Evolutionary conservation across 2,888 invertebrate species (phyloP), one percentile per base, ranked within the genome.

Genomic region (Cataglyphis altisquamis): DNA sequence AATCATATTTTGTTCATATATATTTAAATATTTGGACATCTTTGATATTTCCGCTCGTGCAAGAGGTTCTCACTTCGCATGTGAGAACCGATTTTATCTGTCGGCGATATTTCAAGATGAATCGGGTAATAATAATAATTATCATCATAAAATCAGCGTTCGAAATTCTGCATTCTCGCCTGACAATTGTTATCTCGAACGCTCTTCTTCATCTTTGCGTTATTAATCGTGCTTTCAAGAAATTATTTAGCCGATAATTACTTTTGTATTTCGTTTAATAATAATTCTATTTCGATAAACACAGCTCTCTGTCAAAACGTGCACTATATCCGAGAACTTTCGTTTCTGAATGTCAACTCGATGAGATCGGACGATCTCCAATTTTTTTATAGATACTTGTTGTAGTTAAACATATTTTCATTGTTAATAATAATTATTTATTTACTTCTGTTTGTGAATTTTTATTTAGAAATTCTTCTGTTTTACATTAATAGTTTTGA

Each of bases 61-160:
- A 15, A 41, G n/a, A 45, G 8, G 3, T 10, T 41, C 29, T 74
- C 29, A 1, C 25, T 25, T 25, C 25, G 25, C 67, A 75, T 83
- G 83, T 74, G 85, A 67, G 41, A 86, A 74, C 45, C 70, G 75
- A 84, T 87, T 63, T 80, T 87, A 87, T 87, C 87, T 48, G 57
- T 45, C 64, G 45, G 6, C 82, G 70, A 87, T 85, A 73, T 82
- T 85, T 82, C 55, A 74, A 36, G 45, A n/a, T 9, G 52, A 39
- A 41, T 48, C 78, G 45, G n/a, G 25, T 29, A 18, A 52, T 39
- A 63, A 77, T 84, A 82, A 87, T 87, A 25, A 25, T 25, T 83
- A 85, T 60, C 41, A 48, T 48, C 8, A 10, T 39, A 64, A 52
- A 63, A 67, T 29, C n/a, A 45, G 72, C 39, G 39, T 39, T 57